Evolutionary conservation across 2,888 invertebrate genomes (phyloP).

Genomic region (Euplagia quadripunctaria): DNA sequence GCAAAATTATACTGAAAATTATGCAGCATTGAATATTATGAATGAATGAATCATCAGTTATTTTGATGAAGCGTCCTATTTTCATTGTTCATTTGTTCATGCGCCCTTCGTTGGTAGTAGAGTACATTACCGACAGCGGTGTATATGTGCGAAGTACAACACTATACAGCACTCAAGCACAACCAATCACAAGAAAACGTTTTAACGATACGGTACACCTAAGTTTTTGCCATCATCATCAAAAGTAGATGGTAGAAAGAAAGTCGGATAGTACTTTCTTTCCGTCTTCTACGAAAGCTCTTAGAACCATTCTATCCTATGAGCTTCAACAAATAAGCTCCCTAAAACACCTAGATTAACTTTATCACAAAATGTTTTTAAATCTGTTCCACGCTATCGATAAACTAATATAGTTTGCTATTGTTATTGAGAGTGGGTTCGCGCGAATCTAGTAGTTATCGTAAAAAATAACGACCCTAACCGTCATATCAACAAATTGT

Average conservation of each 20-base stretch:
- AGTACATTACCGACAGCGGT: background rate
- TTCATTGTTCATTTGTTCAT: too few relatives aligned
- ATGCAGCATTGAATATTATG: background rate
- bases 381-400: constrained; percentile 19
- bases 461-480: constrained; percentile 66
- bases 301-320: background rate
- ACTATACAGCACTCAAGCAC: background rate
- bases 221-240: too few relatives aligned
- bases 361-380: constrained; percentile 3
- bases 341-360: background rate
- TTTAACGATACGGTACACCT: background rate
- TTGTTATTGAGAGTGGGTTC: constrained; percentile 57
- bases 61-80: too few relatives aligned
- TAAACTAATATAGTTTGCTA: constrained; percentile 51
- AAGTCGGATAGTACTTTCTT: background rate
- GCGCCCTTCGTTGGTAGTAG: too few relatives aligned
- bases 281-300: background rate
- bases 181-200: background rate
- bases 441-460: constrained; percentile 62
- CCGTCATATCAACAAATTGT: constrained; percentile 62
- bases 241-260: background rate
- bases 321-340: background rate
- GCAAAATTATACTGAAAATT: background rate
- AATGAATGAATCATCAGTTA: too few relatives aligned
- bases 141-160: background rate